A percentile compares a stretch with the other conserved stretches of the same genome.
Conservation (phyloP, 1,140 invertebrate genomes). For the Brachionus koreanus region DNA sequence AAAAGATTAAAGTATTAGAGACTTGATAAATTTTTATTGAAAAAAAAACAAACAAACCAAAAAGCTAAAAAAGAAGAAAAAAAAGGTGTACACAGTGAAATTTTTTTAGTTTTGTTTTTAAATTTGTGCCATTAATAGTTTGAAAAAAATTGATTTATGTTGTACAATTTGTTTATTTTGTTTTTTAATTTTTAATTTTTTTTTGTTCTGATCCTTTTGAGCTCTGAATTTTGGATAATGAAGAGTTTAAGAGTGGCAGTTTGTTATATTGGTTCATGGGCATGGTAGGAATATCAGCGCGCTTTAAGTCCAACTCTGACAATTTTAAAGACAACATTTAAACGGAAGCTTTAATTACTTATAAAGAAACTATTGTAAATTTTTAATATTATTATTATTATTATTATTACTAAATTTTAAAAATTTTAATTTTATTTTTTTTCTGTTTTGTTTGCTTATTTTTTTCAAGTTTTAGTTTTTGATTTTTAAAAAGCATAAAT, state of each 20-base stretch:
- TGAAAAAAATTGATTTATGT: neutral
- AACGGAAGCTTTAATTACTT: neutral
- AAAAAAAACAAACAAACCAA: neutral
- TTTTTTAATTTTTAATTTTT: neutral
- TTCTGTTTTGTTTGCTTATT: neutral
- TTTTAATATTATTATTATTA: neutral
- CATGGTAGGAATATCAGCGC: neutral
- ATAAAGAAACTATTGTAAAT: conserved; percentile 11
- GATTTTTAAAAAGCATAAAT: neutral
- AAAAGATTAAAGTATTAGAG: conserved; percentile 30
- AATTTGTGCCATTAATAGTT: conserved; percentile 30
- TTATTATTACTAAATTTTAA: neutral
- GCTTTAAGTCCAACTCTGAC: too few relatives aligned
- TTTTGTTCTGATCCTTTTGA: neutral
- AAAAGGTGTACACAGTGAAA: conserved; percentile 3
- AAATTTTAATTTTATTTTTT: conserved; percentile 10
- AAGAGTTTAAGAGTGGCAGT: neutral
- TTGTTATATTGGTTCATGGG: neutral
- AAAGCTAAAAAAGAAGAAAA: neutral
- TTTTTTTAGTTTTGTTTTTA: conserved; percentile 1
- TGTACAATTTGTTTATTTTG: conserved; percentile 20
- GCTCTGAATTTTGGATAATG: neutral
- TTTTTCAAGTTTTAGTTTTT: conserved; percentile 13
- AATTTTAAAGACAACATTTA: neutral
- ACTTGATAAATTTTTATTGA: neutral